These are phyloP conservation scores for Menidia menidia DNA, from an alignment of 2,797 vertebrate species.

Conservation along the genomic window DNA sequence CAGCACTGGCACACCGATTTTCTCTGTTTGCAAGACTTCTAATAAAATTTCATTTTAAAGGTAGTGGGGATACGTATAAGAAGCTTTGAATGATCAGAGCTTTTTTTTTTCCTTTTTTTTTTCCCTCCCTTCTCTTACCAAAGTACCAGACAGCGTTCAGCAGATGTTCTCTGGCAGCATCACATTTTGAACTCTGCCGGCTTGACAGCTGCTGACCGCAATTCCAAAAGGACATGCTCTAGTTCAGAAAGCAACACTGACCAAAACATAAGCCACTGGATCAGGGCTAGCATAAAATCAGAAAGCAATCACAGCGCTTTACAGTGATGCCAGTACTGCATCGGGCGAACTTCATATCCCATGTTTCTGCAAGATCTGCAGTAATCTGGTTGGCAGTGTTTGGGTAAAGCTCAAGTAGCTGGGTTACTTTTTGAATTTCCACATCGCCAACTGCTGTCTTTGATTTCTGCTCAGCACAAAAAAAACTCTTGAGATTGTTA, in stretches of 20 bases:
- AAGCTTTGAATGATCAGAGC: conserved; percentile 46
- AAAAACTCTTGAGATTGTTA: neutral
- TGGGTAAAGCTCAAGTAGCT: conserved; percentile 38
- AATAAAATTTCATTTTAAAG: conserved; percentile 46
- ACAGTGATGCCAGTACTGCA: conserved; percentile 14
- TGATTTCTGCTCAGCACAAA: conserved; percentile 20
- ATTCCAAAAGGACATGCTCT: conserved; percentile 78
- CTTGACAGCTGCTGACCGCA: conserved; percentile 82
- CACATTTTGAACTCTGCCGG: conserved; percentile 59
- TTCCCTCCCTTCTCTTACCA: conserved; percentile 25
- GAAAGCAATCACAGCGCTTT: conserved; percentile 49
- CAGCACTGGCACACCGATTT: conserved; percentile 46
- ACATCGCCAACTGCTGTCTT: conserved; percentile 18
- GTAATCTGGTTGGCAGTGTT: conserved; percentile 49
- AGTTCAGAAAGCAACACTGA: conserved; percentile 68
- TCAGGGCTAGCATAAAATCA: conserved; percentile 58
- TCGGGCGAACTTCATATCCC: conserved; percentile 32
- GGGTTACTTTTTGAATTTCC: conserved; percentile 14
- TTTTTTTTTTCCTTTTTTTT: neutral
- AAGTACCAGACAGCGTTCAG: conserved; percentile 51
- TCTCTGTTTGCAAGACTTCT: conserved; percentile 49
- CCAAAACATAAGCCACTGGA: conserved; percentile 74
- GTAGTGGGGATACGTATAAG: conserved; percentile 32
- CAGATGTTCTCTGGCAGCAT: conserved; percentile 78
- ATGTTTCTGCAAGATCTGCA: conserved; percentile 38